phyloP scores from a whole-genome alignment of 2,797 vertebrate species.

The Notoglanidium macrostoma region DNA sequence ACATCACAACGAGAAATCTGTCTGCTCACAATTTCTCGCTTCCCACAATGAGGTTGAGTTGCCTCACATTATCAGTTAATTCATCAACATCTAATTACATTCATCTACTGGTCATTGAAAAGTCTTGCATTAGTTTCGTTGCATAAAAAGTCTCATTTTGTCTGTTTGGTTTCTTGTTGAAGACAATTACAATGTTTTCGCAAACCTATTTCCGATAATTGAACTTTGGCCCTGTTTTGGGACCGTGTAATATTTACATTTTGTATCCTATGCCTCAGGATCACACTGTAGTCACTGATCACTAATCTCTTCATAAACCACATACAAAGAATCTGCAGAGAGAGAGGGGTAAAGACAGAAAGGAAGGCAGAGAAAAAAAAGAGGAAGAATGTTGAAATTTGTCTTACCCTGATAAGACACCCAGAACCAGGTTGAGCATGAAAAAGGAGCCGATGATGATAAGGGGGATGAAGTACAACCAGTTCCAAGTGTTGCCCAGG shows the following conservation, averaged over 20 bases:
- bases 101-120: neutral
- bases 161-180: neutral
- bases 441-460: constrained; percentile 99
- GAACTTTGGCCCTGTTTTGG: neutral
- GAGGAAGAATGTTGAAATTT: neutral
- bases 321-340: neutral
- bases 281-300: neutral
- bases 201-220: neutral
- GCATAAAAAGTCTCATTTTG: neutral
- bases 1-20: too few species aligned
- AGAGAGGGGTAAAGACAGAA: neutral
- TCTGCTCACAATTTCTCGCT: neutral
- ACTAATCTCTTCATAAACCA: neutral
- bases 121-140: neutral
- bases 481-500: constrained; percentile 93
- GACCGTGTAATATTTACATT: neutral
- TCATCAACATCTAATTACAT: neutral
- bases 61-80: neutral
- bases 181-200: neutral
- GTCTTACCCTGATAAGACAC: constrained; percentile 85
- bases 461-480: constrained; percentile 97
- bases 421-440: constrained; percentile 98
- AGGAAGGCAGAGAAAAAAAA: neutral
- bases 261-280: neutral
- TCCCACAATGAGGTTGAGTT: neutral